Conservation (phyloP, 2,113 vertebrate genomes). For the Polypterus bichir region DNA sequence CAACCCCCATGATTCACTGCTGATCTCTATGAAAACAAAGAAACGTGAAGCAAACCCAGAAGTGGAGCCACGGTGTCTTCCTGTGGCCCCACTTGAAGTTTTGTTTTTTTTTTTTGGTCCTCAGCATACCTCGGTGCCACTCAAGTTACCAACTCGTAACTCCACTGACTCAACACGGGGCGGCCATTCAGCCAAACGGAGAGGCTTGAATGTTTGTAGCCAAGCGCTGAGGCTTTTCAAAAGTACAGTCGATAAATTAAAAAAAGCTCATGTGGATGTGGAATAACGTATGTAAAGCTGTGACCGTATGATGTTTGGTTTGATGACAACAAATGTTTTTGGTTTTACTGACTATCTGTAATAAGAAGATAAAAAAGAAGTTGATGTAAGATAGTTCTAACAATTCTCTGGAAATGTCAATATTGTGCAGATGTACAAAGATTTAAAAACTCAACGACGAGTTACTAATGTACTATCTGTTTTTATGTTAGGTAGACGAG, state of each 20-base stretch:
- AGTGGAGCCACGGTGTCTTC: no score
- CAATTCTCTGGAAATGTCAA: constrained; percentile 38
- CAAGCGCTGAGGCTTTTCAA: neutral
- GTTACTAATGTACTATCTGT: constrained; percentile 50
- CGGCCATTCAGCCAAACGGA: neutral
- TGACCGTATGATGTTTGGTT: neutral
- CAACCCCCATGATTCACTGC: no score
- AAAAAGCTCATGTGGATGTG: no score
- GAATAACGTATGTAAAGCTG: neutral
- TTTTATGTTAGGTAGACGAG: constrained; percentile 56
- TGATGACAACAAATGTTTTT: constrained; percentile 2
- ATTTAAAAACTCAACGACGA: constrained; percentile 31
- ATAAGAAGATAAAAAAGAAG: neutral
- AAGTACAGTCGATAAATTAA: no score
- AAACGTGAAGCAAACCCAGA: no score
- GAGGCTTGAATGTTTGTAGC: neutral
- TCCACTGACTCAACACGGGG: neutral
- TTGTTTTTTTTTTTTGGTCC: no score
- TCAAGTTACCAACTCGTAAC: no score
- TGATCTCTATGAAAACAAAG: no score
- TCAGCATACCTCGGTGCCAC: no score
- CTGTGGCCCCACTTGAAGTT: no score
- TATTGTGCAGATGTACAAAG: constrained; percentile 46
- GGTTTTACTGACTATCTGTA: neutral
- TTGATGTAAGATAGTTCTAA: constrained; percentile 1